Conservation (phyloP, 2,888 invertebrate species). For the Operophtera brumata region DNA sequence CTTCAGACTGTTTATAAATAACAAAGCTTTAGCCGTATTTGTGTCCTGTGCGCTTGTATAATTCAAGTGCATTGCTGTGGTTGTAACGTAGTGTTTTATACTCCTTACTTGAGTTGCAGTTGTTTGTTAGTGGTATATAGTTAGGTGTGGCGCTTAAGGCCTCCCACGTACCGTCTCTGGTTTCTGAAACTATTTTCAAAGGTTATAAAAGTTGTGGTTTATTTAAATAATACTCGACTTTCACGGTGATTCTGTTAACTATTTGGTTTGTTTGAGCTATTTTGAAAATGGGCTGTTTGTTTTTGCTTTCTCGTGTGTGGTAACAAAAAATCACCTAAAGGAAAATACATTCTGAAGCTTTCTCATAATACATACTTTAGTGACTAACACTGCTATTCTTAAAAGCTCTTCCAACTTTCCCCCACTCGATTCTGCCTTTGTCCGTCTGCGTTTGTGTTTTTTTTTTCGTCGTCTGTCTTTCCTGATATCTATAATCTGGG, state of each 20-base stretch:
- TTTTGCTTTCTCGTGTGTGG: not conserved
- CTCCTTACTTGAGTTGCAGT: not conserved
- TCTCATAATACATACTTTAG: too few species aligned
- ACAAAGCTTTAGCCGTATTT: conserved; percentile 18
- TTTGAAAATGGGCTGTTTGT: not conserved
- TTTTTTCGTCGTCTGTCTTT: too few species aligned
- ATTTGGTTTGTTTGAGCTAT: not conserved
- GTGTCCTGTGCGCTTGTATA: conserved; percentile 28
- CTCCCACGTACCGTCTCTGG: conserved; percentile 23
- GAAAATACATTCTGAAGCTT: too few species aligned
- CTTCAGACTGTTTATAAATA: conserved; percentile 27
- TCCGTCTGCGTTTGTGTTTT: too few species aligned
- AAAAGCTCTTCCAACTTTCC: too few species aligned
- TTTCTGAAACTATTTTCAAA: conserved; percentile 21
- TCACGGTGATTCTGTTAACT: conserved; percentile 1
- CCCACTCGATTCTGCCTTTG: too few species aligned
- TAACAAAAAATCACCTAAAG: not conserved
- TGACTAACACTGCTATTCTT: too few species aligned
- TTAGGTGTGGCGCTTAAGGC: conserved; percentile 31
- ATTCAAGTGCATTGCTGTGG: conserved; percentile 47
- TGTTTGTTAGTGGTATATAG: conserved; percentile 27
- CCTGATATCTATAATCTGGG: too few species aligned
- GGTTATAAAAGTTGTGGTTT: conserved; percentile 17
- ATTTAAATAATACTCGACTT: conserved; percentile 12
- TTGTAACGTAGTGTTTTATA: conserved; percentile 8